A percentile compares a stretch with the other conserved stretches of the same genome.
These are phyloP conservation scores for Atta texana DNA, from an alignment of 1,140 invertebrate species.

Conservation along the genomic window DNA sequence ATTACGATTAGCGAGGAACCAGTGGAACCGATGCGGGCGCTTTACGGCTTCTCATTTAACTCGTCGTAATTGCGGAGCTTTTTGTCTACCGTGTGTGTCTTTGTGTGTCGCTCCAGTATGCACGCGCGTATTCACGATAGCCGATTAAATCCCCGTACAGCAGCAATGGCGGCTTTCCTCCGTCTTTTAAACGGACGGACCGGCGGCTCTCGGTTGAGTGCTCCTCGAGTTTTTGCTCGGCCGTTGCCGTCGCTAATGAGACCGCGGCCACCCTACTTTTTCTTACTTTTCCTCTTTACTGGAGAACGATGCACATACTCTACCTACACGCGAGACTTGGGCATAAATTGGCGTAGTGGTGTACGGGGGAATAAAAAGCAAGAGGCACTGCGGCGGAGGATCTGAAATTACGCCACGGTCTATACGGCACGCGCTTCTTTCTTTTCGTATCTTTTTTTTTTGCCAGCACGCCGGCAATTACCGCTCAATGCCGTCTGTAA, in stretches of 20 bases:
- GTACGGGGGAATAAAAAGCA: conserved; percentile 40
- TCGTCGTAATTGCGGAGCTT: conserved; percentile 49
- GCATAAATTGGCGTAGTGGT: conserved; percentile 22
- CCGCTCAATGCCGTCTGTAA: conserved; percentile 59
- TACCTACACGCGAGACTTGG: conserved; percentile 35
- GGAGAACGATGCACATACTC: conserved; percentile 10
- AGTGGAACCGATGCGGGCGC: conserved; percentile 16
- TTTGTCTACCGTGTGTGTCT: conserved; percentile 27
- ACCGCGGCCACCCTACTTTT: conserved; percentile 44
- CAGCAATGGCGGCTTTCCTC: background rate
- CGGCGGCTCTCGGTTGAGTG: conserved; percentile 46
- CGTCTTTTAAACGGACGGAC: conserved; percentile 49
- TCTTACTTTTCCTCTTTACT: conserved; percentile 32
- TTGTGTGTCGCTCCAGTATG: conserved; percentile 19
- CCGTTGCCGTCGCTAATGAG: conserved; percentile 59
- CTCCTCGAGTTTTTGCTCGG: conserved; percentile 42
- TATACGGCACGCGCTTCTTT: conserved; percentile 46
- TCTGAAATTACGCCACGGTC: conserved; percentile 59
- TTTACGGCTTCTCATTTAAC: conserved; percentile 37
- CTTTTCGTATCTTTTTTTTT: background rate
- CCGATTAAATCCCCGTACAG: conserved; percentile 48
- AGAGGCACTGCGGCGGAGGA: background rate
- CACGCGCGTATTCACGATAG: conserved; percentile 56
- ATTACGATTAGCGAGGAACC: conserved; percentile 27
- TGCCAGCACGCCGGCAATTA: conserved; percentile 44